These are phyloP conservation scores for Alcedo atthis DNA, from an alignment of 2,797 vertebrate species.

Conservation along the genomic window DNA sequence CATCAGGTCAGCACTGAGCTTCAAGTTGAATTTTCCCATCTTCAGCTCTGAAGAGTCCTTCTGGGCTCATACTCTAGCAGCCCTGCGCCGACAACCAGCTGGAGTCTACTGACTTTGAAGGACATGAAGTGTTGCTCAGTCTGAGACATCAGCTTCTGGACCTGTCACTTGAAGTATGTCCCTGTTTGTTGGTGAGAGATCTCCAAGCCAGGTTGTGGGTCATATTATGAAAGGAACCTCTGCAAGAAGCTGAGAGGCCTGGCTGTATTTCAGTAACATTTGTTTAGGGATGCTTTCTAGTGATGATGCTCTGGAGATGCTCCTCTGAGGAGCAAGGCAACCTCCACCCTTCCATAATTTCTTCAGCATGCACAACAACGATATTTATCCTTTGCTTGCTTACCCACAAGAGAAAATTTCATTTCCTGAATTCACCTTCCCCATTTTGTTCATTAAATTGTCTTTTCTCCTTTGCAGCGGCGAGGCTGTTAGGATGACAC, in stretches of 20 bases:
- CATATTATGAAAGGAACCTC: background rate
- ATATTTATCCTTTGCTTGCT: background rate
- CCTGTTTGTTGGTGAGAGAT: background rate
- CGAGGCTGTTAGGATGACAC: slow-evolving; percentile 26
- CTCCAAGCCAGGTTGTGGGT: background rate
- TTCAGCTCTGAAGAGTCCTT: background rate
- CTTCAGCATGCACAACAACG: background rate
- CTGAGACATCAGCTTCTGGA: background rate
- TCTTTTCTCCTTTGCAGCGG: slow-evolving; percentile 12
- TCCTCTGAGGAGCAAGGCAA: background rate
- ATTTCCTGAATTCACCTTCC: slow-evolving; percentile 13
- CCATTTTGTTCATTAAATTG: slow-evolving; percentile 31
- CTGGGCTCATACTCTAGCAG: background rate
- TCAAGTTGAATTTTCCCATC: background rate
- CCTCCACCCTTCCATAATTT: fast-evolving
- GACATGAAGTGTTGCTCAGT: fast-evolving
- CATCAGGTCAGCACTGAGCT: background rate
- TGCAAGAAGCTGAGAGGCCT: background rate
- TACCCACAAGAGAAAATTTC: background rate
- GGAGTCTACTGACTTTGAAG: background rate
- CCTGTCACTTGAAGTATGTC: background rate
- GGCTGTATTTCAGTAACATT: background rate
- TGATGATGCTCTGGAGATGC: background rate
- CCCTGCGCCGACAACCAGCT: background rate
- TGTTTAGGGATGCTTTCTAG: background rate